Conservation (phyloP, 2,888 invertebrate species). For the Lapara coniferarum region DNA sequence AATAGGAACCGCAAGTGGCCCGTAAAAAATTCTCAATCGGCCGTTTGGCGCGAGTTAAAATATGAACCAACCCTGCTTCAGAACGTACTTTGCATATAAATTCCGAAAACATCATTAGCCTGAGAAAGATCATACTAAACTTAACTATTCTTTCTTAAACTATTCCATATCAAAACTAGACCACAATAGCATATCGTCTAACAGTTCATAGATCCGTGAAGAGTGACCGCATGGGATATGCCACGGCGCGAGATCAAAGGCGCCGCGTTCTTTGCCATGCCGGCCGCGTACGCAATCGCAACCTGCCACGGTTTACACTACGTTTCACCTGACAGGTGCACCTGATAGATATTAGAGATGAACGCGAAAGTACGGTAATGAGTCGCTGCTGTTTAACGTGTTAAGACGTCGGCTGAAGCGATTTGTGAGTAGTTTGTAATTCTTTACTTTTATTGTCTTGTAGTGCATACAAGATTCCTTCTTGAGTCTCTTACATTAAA, state of each 20-base stretch:
- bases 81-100: too few species aligned
- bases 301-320: slow-evolving; percentile 63
- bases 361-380: slow-evolving; percentile 42
- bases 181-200: slow-evolving; percentile 21
- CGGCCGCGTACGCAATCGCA: slow-evolving; percentile 55
- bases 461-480: too few species aligned
- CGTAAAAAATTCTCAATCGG: too few species aligned
- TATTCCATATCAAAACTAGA: neutral
- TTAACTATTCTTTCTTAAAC: too few species aligned
- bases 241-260: slow-evolving; percentile 71
- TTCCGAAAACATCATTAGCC: too few species aligned
- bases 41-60: too few species aligned
- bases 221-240: slow-evolving; percentile 68
- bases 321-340: slow-evolving; percentile 54
- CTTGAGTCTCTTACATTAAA: too few species aligned
- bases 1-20: too few species aligned
- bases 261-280: slow-evolving; percentile 60
- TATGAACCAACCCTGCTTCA: too few species aligned
- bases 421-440: neutral
- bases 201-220: slow-evolving; percentile 67
- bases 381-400: slow-evolving; percentile 25
- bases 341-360: slow-evolving; percentile 31
- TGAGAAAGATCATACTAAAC: too few species aligned
- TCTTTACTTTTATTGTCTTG: too few species aligned
- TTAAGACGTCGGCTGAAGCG: slow-evolving; percentile 8